Base-by-base conservation (phyloP, 2,888 invertebrate genomes). In the Mycalesis mineus region DNA sequence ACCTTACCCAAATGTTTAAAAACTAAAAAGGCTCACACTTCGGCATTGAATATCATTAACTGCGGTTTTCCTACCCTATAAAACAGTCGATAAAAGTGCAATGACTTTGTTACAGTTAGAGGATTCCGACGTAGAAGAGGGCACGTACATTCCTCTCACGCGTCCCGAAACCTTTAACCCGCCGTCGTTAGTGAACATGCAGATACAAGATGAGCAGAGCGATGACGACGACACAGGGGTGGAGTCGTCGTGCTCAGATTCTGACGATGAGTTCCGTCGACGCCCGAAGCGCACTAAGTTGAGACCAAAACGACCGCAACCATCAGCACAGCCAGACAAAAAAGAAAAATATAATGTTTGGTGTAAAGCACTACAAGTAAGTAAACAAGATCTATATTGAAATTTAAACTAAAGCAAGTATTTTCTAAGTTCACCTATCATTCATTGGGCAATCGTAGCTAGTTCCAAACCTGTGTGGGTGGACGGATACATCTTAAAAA, bases 301-400 rank as follows among this genome's bases (percentile, higher is more conserved):
- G 57, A 78, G 84, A 4, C 88, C 79, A 40, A 72, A 76, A 49
- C 72, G 79, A 56, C 77, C 79, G 45, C 70, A 68, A 53, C 71
- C 73, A 51, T 77, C 68, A 55, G 52, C 74, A 11, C 84, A 86
- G 13, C 67, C 86, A 0, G 89, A 82, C 15, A 92, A 91, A 66
- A 91, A 91, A 62, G 93, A 93, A 57, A 94, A 94, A 78, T 96
- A 95, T 72, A 94, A 95, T 78, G 91, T 96, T 65, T 97, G 96
- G 96, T 91, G 91, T 64, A 91, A 91, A 61, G 86, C 92, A 22
- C 75, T 92, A 63, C 82, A 89, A 84, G 90, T 88, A 67, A 61
- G 7, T n/a, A n/a, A n/a, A n/a, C n/a, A n/a, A n/a, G n/a, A n/a
- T n/a, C n/a, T n/a, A n/a, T n/a, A n/a, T n/a, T n/a, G n/a, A n/a